These are phyloP conservation scores for Hylyphantes graminicola DNA, from an alignment of 1,140 invertebrate genomes.

Conservation along the genomic window DNA sequence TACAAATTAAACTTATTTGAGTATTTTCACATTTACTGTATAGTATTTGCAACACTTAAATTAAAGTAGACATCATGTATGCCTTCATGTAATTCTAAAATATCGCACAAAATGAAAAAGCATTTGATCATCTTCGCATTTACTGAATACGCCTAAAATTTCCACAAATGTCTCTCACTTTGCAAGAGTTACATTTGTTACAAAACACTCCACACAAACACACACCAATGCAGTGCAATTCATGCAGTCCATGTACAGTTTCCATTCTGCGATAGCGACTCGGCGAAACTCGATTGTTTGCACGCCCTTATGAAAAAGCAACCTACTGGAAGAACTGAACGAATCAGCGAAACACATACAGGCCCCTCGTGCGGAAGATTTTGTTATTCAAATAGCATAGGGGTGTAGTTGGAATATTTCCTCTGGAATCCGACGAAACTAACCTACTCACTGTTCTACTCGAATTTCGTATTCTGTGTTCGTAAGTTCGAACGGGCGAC, in stretches of 20 bases:
- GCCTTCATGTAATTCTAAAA: too few relatives aligned
- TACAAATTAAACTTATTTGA: too few relatives aligned
- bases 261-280: background rate
- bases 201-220: too few relatives aligned
- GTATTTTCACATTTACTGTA: too few relatives aligned
- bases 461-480: constrained; percentile 18
- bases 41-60: too few relatives aligned
- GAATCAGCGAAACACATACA: constrained; percentile 18
- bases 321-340: constrained; percentile 1
- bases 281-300: constrained; percentile 18
- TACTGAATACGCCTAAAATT: too few relatives aligned
- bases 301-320: constrained; percentile 37
- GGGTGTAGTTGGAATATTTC: constrained; percentile 4
- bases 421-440: background rate
- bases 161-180: too few relatives aligned
- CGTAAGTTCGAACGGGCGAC: constrained; percentile 19
- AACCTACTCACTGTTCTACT: constrained; percentile 19
- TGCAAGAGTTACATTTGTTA: too few relatives aligned
- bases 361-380: background rate
- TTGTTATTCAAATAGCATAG: constrained; percentile 45
- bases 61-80: too few relatives aligned
- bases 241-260: background rate
- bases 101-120: too few relatives aligned
- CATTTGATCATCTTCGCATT: too few relatives aligned
- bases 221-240: background rate